A percentile compares a stretch with the other conserved stretches of the same genome.
phyloP scores from a whole-genome alignment of 2,888 invertebrate genomes.

The Campaea margaritaria region DNA sequence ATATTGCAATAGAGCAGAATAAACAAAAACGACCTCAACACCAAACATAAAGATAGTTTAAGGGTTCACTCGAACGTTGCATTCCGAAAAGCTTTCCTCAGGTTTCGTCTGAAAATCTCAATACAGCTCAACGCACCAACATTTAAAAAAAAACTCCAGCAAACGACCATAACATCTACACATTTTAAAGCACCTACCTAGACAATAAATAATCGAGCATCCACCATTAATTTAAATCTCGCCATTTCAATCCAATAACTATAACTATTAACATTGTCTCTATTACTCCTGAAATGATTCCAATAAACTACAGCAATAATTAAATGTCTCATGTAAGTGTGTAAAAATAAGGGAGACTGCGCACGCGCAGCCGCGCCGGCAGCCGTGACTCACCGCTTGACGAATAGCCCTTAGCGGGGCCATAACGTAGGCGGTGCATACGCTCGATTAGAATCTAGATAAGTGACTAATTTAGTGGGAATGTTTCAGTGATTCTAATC shows the following conservation, averaged over 20 bases:
- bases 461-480: constrained; percentile 17
- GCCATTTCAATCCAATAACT: no score
- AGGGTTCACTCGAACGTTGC: no score
- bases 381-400: constrained; percentile 34
- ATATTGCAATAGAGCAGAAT: no score
- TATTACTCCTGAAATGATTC: not conserved
- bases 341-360: constrained; percentile 28
- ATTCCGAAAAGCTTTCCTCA: no score
- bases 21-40: no score
- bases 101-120: no score
- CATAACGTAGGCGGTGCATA: constrained; percentile 25
- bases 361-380: constrained; percentile 9
- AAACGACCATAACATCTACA: not conserved
- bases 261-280: no score
- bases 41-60: no score
- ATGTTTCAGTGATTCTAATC: constrained; percentile 9
- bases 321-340: constrained; percentile 5
- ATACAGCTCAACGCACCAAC: no score
- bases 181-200: not conserved
- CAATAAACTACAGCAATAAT: constrained; percentile 6
- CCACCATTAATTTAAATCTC: no score
- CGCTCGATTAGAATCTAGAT: constrained; percentile 8
- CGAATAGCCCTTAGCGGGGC: constrained; percentile 31
- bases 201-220: no score
- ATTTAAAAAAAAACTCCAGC: not conserved